Evolutionary conservation across 2,888 invertebrate species (phyloP), one percentile per base, ranked within the genome.

Genomic region (Folsomia manolachei): DNA sequence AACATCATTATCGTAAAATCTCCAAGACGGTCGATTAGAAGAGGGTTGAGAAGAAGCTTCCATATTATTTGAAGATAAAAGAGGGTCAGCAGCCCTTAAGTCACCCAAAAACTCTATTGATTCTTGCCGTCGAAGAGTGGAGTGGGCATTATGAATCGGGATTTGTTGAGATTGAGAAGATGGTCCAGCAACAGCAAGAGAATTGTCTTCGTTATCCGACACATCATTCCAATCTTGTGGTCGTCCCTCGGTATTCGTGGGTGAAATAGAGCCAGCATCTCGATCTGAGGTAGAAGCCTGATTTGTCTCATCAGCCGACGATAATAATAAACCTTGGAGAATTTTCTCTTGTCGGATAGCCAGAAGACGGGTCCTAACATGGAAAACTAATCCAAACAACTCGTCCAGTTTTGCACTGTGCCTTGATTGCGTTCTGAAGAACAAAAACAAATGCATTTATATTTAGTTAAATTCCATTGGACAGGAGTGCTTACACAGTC

Each of bases 401-500:
- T 81, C 79, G 24, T 79, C 77, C 26, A 82, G 65, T 65, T 80
- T 79, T 39, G 76, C 62, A 70, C 77, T 77, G 21, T 81, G 79
- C 39, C 81, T 68, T 9, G 75, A 79, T 51, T 81, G 76, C 4
- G 79, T 73, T 24, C 76, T 76, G 25, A 1, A 68, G n/a, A n/a
- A n/a, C 65, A n/a, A n/a, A n/a, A n/a, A n/a, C n/a, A n/a, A 51
- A 26, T 64, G n/a, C 26, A 63, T 56, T 56, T 56, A 56, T 19
- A 56, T 56, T 21, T n/a, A n/a, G n/a, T n/a, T n/a, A n/a, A n/a
- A n/a, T n/a, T n/a, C n/a, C 19, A 39, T 39, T 39, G 14, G 4
- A 14, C 18, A 56, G 7, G n/a, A 19, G 81, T 70, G 82, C 83
- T 80, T 83, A 85, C 81, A 84, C 82, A 73, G 84, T 84, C 76